Evolutionary conservation across 2,888 invertebrate species (phyloP), one percentile per base, ranked within the genome.

Genomic region (Esperia sulphurella): DNA sequence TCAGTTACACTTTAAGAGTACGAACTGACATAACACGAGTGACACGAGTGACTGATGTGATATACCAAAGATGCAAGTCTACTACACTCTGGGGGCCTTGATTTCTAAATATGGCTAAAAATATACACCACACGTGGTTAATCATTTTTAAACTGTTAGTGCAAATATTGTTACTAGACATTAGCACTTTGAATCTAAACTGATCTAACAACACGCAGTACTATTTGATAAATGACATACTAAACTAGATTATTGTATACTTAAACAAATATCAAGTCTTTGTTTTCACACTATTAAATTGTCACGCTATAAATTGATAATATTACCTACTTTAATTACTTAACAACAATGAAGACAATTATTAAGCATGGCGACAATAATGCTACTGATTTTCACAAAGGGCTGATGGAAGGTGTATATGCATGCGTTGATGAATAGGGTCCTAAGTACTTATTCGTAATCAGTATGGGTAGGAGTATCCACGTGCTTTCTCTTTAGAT

Each of bases 81-180:
- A n/a, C 49, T 46, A 50, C 14, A 61, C 61, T 64, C 57, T 64
- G 63, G 68, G 63, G 61, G 68, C 67, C 75, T 77, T 74, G 65
- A 75, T 75, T 74, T 75, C 68, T 78, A 64, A 71, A 73, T 75
- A 77, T 59, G 69, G 68, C 52, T 71, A 64, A 65, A 64, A 67
- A 68, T 69, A 71, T 54, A 63, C 57, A 51, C 58, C 58, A 63
- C 70, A 71, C 68, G 61, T 63, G 63, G 61, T 59, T 54, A 62
- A 66, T 64, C 63, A 73, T 62, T 60, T 59, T 63, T 56, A 59
- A n/a, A 35, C 30, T 37, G 29, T 41, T 41, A 8, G 14, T n/a
- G 14, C 14, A 14, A 42, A 10, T 10, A 31, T 31, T 31, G 1
- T 8, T 31, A 10, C 7, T 31, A 21, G 3, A 21, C 21, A 31